These are phyloP conservation scores for Epsilonema sp. DNA, from an alignment of 2,888 invertebrate genomes.

Conservation along the genomic window DNA sequence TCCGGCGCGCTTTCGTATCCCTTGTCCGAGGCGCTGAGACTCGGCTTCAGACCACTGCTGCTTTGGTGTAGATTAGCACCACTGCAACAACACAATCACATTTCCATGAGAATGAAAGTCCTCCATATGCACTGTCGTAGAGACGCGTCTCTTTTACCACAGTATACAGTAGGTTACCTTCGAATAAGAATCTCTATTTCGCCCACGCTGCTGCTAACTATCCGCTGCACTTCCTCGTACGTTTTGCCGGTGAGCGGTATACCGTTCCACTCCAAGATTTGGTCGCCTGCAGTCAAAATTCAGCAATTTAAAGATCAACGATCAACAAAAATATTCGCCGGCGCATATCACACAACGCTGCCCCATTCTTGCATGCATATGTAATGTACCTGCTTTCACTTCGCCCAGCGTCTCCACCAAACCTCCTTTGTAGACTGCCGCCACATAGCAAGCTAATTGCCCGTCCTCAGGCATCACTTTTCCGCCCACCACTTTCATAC, in stretches of 20 bases:
- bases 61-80: conserved; percentile 3
- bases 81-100: too few relatives aligned
- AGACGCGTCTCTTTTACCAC: too few relatives aligned
- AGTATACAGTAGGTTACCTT: too few relatives aligned
- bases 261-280: conserved; percentile 45
- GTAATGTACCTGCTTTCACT: conserved; percentile 38
- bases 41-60: background rate
- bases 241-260: conserved; percentile 39
- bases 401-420: conserved; percentile 40
- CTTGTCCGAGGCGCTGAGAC: background rate
- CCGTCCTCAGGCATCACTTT: conserved; percentile 38
- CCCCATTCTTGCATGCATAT: too few relatives aligned
- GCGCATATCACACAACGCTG: too few relatives aligned
- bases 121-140: too few relatives aligned
- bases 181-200: conserved; percentile 42
- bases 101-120: too few relatives aligned
- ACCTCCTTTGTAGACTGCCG: conserved; percentile 39
- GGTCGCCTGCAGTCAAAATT: conserved; percentile 38
- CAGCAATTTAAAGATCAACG: background rate
- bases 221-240: conserved; percentile 41
- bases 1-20: conserved; percentile 7
- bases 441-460: conserved; percentile 40
- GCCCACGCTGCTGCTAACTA: conserved; percentile 31
- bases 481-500: conserved; percentile 43
- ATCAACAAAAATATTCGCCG: too few relatives aligned